A percentile compares a stretch with the other conserved stretches of the same genome.
Evolutionary conservation across 2,888 invertebrate genomes (phyloP).

Genomic region (Blastobasis lacticolella): DNA sequence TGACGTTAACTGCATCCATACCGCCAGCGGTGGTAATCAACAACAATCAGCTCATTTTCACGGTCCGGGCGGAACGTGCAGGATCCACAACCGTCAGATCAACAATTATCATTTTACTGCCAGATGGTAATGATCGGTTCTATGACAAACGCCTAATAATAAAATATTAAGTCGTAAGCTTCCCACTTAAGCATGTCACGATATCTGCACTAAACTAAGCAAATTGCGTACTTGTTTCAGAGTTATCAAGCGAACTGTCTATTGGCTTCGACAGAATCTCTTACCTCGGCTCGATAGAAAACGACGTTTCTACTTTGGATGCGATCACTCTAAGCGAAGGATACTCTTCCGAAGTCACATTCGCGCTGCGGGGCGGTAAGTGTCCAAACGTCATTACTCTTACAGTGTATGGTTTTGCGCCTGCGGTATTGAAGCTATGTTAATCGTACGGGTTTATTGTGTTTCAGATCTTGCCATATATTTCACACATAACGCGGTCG

Average conservation of each 20-base stretch:
- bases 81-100: conserved; percentile 15
- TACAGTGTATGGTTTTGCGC: background rate
- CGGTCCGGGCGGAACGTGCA: conserved; percentile 16
- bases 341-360: conserved; percentile 10
- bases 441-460: background rate
- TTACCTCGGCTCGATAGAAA: conserved; percentile 16
- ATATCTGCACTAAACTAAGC: no score
- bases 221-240: conserved; percentile 7
- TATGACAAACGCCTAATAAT: background rate
- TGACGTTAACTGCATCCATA: conserved; percentile 13
- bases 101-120: conserved; percentile 19
- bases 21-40: conserved; percentile 18
- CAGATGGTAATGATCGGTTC: conserved; percentile 10
- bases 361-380: conserved; percentile 14
- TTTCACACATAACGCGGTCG: conserved; percentile 7
- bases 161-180: no score
- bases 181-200: no score
- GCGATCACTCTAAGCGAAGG: conserved; percentile 14
- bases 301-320: conserved; percentile 6
- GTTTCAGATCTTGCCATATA: conserved; percentile 13
- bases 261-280: conserved; percentile 17
- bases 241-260: conserved; percentile 5
- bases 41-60: conserved; percentile 20
- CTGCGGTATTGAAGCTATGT: background rate
- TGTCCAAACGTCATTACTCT: background rate